Evolutionary conservation across 1,140 invertebrate species (phyloP).

Genomic region (Drosophila mayri): DNA sequence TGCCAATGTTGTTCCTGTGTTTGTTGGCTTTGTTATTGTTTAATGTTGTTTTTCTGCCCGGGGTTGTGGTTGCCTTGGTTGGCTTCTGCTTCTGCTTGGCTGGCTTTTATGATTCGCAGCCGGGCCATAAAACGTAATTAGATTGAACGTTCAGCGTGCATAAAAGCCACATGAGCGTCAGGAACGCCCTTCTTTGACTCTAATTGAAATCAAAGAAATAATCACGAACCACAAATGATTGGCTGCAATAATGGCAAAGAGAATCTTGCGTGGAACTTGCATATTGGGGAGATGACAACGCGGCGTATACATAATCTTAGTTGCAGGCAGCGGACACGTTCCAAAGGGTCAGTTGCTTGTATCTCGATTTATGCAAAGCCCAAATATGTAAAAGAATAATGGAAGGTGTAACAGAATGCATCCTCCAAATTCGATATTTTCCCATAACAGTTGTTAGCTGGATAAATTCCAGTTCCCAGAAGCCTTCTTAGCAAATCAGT

Average conservation of each 20-base stretch:
- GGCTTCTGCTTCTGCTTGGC: constrained; percentile 29
- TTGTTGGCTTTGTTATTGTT: not conserved
- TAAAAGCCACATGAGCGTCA: constrained; percentile 63
- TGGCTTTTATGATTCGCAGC: constrained; percentile 44
- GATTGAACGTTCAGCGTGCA: constrained; percentile 56
- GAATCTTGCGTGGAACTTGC: not conserved
- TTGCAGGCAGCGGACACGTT: not conserved
- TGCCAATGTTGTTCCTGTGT: constrained; percentile 13
- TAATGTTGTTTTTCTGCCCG: constrained; percentile 10
- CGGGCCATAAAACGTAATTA: constrained; percentile 68
- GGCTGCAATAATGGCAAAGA: not conserved
- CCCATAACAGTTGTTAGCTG: too few species aligned
- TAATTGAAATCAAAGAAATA: constrained; percentile 69
- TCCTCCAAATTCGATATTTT: too few species aligned
- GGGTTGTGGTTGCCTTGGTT: constrained; percentile 1
- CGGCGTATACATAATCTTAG: constrained; percentile 21
- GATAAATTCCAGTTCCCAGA: too few species aligned
- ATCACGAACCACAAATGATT: constrained; percentile 34
- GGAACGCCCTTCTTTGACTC: not conserved
- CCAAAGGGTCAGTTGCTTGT: too few species aligned
- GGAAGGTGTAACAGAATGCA: too few species aligned
- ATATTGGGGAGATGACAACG: constrained; percentile 8
- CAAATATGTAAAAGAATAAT: too few species aligned
- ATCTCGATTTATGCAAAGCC: too few species aligned
- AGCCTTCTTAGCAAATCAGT: too few species aligned